These are phyloP conservation scores for Pogoniulus pusillus DNA, from an alignment of 2,797 vertebrate species.

Conservation along the genomic window DNA sequence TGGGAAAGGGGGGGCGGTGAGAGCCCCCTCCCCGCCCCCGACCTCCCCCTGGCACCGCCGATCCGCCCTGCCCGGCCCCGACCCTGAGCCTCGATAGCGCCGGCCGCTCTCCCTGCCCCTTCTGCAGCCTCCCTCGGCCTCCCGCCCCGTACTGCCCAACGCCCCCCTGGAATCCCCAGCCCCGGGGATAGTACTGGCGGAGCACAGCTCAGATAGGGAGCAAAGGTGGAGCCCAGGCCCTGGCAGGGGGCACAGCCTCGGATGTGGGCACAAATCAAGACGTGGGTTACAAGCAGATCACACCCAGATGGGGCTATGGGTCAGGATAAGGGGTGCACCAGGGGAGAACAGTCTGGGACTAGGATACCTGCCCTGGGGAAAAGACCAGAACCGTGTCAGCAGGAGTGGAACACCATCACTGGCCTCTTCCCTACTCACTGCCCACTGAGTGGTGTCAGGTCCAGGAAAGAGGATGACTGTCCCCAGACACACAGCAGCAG, in stretches of 20 bases:
- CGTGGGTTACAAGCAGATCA: neutral
- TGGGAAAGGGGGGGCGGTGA: neutral
- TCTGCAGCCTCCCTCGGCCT: neutral
- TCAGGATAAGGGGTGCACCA: neutral
- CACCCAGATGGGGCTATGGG: neutral
- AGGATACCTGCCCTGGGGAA: neutral
- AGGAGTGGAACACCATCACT: neutral
- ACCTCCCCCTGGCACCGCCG: neutral
- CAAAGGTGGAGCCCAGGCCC: neutral
- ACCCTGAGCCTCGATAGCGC: neutral
- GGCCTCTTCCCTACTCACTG: neutral
- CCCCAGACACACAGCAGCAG: accelerated
- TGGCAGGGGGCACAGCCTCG: neutral
- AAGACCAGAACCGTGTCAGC: neutral
- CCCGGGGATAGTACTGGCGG: neutral
- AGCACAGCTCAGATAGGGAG: neutral
- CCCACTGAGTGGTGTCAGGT: accelerated
- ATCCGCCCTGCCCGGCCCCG: neutral
- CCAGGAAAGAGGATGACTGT: neutral
- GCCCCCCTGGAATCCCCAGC: neutral
- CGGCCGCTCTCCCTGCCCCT: neutral
- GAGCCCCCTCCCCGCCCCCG: neutral
- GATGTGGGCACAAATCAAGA: neutral
- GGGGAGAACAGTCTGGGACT: neutral
- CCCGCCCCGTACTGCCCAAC: neutral